phyloP scores from a whole-genome alignment of 2,888 invertebrate species.

The Griposia aprilina region DNA sequence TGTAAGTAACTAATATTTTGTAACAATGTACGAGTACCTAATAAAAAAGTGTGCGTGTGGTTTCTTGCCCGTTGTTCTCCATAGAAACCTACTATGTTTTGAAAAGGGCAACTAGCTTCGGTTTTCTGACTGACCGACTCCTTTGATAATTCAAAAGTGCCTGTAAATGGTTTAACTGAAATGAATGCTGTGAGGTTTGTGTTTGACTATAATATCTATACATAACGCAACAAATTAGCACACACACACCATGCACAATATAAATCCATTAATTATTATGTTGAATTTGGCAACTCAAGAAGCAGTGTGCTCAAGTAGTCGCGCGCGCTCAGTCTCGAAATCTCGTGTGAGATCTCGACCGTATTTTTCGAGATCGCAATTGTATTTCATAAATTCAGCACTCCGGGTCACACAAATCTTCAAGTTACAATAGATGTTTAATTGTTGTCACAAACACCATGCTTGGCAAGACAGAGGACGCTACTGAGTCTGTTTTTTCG shows the following conservation, averaged over 20 bases:
- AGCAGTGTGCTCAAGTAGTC: no score
- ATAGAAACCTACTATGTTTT: not conserved
- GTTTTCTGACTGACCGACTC: not conserved
- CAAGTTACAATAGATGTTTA: not conserved
- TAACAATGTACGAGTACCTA: no score
- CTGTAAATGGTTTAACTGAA: not conserved
- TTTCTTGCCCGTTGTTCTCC: not conserved
- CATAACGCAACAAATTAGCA: not conserved
- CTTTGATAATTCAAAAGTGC: not conserved
- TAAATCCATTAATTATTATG: not conserved
- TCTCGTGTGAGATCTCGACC: not conserved
- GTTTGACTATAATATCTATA: not conserved
- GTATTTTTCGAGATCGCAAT: not conserved
- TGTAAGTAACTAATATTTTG: no score
- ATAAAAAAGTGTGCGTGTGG: not conserved
- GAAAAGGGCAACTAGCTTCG: not conserved
- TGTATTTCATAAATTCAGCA: not conserved
- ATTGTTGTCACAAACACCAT: not conserved
- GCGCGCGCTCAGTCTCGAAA: not conserved
- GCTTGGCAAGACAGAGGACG: not conserved
- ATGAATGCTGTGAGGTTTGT: not conserved
- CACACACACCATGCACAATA: not conserved
- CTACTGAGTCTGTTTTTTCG: not conserved
- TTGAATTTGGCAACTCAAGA: not conserved
- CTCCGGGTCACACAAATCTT: not conserved